Percentiles rank a stretch among this genome's conserved stretches.
Conservation (phyloP, 53 echinoderm and acorn worm genomes). For the Actinopyga echinites region DNA sequence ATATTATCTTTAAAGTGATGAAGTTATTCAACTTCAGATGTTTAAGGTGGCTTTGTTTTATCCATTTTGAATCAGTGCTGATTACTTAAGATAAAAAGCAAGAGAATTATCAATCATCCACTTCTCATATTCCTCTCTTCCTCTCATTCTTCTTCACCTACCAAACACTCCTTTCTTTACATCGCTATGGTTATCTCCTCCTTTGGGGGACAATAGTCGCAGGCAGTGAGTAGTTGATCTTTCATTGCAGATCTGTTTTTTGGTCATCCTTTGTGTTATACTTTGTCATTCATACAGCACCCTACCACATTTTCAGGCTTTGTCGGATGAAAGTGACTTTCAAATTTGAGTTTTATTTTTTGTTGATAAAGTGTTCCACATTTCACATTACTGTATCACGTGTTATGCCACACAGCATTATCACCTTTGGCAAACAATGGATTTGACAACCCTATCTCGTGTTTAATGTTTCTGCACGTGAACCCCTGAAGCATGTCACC, state of each 20-base stretch:
- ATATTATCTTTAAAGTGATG: too few species aligned
- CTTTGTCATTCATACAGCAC: background rate
- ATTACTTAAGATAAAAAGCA: too few species aligned
- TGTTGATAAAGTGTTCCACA: too few species aligned
- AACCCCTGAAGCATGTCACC: too few species aligned
- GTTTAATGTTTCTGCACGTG: too few species aligned
- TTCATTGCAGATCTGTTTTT: constrained; percentile 27
- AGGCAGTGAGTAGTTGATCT: constrained; percentile 51
- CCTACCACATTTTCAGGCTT: background rate
- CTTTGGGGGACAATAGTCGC: constrained; percentile 48
- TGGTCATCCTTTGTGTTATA: constrained; percentile 35
- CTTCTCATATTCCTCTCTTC: constrained; percentile 12
- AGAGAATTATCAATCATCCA: constrained; percentile 11
- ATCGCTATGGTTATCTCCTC: constrained; percentile 39
- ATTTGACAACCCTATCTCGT: too few species aligned
- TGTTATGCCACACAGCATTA: too few species aligned
- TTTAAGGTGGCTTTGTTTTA: background rate
- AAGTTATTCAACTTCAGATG: too few species aligned
- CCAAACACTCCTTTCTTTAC: constrained; percentile 41
- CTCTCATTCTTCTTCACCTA: constrained; percentile 39
- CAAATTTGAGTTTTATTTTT: too few species aligned
- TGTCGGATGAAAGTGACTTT: too few species aligned
- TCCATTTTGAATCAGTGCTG: background rate
- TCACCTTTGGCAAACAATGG: too few species aligned
- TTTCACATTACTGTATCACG: too few species aligned